A percentile compares a stretch with the other conserved stretches of the same genome.
Evolutionary conservation across 2,888 invertebrate species (phyloP).

Genomic region (Tenthredo notha): DNA sequence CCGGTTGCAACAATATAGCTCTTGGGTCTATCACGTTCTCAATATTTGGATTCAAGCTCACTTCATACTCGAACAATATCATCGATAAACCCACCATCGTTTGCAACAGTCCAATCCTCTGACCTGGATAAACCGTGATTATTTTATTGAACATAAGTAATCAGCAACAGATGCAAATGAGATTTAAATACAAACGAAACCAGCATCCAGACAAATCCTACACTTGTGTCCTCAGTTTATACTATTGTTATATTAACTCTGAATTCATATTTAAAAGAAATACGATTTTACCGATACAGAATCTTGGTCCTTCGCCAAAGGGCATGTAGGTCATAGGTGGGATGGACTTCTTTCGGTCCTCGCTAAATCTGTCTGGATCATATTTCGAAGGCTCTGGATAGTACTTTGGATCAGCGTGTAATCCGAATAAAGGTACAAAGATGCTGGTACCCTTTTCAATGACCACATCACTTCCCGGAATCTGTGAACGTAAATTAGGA

Average conservation of each 20-base stretch:
- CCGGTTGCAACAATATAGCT: slow-evolving; percentile 16
- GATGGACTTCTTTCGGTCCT: slow-evolving; percentile 67
- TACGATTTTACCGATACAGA: slow-evolving; percentile 65
- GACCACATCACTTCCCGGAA: slow-evolving; percentile 68
- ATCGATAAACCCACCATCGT: slow-evolving; percentile 66
- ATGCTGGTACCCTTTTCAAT: slow-evolving; percentile 66
- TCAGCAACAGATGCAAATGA: not conserved
- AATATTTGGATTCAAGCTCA: slow-evolving; percentile 60
- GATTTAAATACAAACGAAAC: not conserved
- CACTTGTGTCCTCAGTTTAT: not conserved
- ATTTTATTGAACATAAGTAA: not conserved
- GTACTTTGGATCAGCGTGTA: slow-evolving; percentile 67
- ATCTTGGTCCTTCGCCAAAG: slow-evolving; percentile 70
- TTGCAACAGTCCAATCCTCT: slow-evolving; percentile 66
- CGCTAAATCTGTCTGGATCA: slow-evolving; percentile 71
- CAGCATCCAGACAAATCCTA: not conserved
- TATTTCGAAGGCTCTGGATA: slow-evolving; percentile 63
- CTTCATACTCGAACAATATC: slow-evolving; percentile 66
- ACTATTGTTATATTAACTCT: not conserved
- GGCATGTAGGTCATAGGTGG: slow-evolving; percentile 67
- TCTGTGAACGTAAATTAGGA: slow-evolving; percentile 55
- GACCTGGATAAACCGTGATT: slow-evolving; percentile 59
- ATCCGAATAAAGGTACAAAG: slow-evolving; percentile 61
- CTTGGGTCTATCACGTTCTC: slow-evolving; percentile 1
- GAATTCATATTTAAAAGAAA: not conserved